Conservation (phyloP, 2,888 invertebrate genomes). For the Colostygia pectinataria region DNA sequence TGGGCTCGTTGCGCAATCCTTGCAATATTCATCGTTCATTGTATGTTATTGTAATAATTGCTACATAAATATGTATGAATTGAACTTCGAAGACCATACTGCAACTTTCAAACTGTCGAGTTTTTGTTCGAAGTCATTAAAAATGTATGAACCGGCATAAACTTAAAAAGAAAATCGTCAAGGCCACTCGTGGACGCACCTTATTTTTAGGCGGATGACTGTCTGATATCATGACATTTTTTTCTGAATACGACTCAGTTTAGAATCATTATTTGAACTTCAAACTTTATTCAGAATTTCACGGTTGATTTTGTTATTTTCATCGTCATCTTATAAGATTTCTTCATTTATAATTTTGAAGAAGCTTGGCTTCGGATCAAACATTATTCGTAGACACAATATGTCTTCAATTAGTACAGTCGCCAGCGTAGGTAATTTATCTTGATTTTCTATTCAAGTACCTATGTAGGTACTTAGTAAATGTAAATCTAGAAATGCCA, state of each 20-base stretch:
- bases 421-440: background rate
- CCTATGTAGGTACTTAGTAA: no score
- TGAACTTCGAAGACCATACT: conserved; percentile 59
- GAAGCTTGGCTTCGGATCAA: background rate
- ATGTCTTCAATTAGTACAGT: background rate
- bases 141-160: conserved; percentile 62
- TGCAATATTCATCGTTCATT: conserved; percentile 71
- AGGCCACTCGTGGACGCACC: conserved; percentile 43
- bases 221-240: conserved; percentile 36
- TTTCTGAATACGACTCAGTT: conserved; percentile 29
- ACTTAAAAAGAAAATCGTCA: conserved; percentile 46
- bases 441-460: no score
- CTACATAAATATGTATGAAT: conserved; percentile 75
- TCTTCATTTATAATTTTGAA: background rate
- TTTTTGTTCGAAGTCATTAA: conserved; percentile 71
- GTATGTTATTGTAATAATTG: conserved; percentile 76
- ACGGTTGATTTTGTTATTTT: no score
- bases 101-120: conserved; percentile 64
- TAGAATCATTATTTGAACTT: conserved; percentile 13
- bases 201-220: conserved; percentile 36
- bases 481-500: no score
- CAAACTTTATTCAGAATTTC: no score
- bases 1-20: conserved; percentile 55
- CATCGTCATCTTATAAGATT: no score
- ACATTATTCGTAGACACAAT: no score